Evolutionary conservation across 1,140 invertebrate genomes (phyloP).

Genomic region (Ridgeia piscesae): DNA sequence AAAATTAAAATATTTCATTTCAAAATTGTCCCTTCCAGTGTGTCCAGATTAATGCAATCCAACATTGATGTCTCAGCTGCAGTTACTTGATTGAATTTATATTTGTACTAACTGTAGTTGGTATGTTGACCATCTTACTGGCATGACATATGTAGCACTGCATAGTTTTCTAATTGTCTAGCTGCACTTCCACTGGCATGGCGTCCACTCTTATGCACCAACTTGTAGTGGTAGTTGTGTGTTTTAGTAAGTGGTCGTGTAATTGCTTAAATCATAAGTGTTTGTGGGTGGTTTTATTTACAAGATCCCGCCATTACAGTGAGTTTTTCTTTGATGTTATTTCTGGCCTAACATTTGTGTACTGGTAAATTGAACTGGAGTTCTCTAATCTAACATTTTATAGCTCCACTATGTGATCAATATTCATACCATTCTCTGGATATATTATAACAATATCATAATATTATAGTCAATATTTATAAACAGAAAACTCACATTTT

Average conservation of each 20-base stretch:
- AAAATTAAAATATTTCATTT: neutral
- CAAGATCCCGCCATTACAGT: neutral
- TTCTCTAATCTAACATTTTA: neutral
- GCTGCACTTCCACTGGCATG: neutral
- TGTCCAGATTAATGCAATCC: neutral
- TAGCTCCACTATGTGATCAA: neutral
- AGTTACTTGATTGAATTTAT: neutral
- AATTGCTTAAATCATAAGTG: neutral
- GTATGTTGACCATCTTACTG: neutral
- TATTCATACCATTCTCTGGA: neutral
- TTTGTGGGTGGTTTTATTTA: neutral
- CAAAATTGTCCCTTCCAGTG: neutral
- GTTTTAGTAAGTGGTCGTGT: neutral
- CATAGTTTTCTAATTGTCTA: neutral
- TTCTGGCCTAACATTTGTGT: neutral
- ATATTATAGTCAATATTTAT: no score
- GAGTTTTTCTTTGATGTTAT: neutral
- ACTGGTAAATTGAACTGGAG: no score
- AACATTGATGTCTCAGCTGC: neutral
- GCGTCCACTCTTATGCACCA: neutral
- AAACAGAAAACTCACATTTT: no score
- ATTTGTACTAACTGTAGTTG: neutral
- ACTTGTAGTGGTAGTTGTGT: no score
- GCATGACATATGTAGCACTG: neutral
- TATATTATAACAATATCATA: no score